Percentiles rank a stretch among this genome's conserved stretches.
Conservation (phyloP, 2,113 vertebrate species). For the Cyphomyrus plagiostoma region DNA sequence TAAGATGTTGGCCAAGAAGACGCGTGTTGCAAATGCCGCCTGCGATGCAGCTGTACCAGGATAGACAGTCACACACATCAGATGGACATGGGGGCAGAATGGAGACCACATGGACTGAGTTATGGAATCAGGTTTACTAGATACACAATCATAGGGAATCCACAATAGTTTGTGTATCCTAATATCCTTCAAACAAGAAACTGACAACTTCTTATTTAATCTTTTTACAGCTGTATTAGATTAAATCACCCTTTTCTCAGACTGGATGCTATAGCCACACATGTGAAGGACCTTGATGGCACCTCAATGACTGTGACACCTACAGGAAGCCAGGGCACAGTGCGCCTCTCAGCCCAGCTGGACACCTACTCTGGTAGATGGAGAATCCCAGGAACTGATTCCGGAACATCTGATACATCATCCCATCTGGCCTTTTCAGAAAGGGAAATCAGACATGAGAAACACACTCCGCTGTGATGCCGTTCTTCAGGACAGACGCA, state of each 20-base stretch:
- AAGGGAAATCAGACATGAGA: slow-evolving; percentile 16
- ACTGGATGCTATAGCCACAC: background rate
- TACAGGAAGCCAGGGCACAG: background rate
- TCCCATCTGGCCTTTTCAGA: slow-evolving; percentile 79
- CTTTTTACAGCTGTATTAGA: background rate
- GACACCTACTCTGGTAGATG: slow-evolving; percentile 90
- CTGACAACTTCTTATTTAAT: background rate
- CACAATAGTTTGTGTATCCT: background rate
- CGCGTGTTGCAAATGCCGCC: background rate
- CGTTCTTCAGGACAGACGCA: background rate
- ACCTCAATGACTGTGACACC: background rate
- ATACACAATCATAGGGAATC: background rate
- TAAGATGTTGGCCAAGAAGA: background rate
- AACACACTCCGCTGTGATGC: background rate
- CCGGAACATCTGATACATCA: slow-evolving; percentile 93
- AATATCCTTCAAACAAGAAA: background rate
- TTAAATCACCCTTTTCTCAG: background rate
- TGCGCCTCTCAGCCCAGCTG: background rate
- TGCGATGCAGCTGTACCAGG: background rate
- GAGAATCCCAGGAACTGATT: slow-evolving; percentile 93
- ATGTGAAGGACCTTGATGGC: background rate
- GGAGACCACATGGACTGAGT: background rate
- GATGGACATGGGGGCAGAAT: background rate
- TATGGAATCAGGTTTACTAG: background rate
- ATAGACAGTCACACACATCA: background rate